Evolutionary conservation across 2,888 invertebrate species (phyloP).

Genomic region (Athalia circularis): DNA sequence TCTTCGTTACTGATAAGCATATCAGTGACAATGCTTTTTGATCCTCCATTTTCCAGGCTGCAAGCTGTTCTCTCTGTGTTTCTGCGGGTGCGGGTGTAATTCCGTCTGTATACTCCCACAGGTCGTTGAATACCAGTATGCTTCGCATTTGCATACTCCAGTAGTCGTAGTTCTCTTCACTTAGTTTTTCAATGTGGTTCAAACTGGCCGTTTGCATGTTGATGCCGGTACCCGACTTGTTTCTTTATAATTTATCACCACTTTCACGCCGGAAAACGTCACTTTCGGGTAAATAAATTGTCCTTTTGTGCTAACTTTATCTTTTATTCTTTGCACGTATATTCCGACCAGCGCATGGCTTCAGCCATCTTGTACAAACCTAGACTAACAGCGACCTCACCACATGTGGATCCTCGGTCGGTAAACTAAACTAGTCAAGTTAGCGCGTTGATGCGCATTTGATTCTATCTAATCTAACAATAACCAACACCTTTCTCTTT

Average conservation of each 20-base stretch:
- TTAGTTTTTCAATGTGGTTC: conserved; percentile 48
- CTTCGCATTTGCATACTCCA: conserved; percentile 53
- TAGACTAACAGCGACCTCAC: conserved; percentile 12
- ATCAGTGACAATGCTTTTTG: conserved; percentile 51
- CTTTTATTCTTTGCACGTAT: conserved; percentile 12
- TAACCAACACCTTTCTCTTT: too few relatives aligned
- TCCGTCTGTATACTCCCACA: conserved; percentile 50
- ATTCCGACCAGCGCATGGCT: conserved; percentile 8
- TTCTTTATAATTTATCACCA: too few relatives aligned
- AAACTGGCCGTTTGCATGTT: neutral
- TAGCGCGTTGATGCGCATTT: conserved; percentile 12
- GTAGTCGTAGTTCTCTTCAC: conserved; percentile 48
- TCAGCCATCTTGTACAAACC: conserved; percentile 5
- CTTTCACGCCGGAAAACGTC: too few relatives aligned
- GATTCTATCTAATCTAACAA: conserved; percentile 10
- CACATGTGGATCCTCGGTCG: conserved; percentile 7
- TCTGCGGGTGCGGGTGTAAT: conserved; percentile 35
- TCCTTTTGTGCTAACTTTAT: conserved; percentile 4
- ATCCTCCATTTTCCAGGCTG: conserved; percentile 45
- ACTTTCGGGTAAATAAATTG: conserved; percentile 10
- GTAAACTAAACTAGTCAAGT: conserved; percentile 1
- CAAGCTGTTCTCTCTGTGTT: conserved; percentile 36
- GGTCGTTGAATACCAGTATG: conserved; percentile 49
- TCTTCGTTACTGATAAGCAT: conserved; percentile 45
- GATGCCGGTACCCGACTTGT: neutral